Percentiles rank a stretch among this genome's conserved stretches.
phyloP scores from a whole-genome alignment of 2,113 vertebrate genomes.

The Trematomus loennbergii region DNA sequence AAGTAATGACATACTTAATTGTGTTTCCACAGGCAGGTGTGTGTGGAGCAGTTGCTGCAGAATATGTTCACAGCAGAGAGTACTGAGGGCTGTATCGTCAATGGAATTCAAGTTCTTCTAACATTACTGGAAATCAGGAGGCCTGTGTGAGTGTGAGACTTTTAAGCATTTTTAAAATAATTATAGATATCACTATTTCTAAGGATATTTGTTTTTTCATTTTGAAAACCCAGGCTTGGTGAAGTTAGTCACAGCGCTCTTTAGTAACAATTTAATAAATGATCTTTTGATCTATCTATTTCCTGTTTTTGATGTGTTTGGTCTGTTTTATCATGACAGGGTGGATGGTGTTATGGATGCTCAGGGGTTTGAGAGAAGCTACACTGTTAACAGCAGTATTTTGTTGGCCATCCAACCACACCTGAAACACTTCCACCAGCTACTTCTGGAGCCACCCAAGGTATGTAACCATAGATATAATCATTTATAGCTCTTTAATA shows the following conservation, averaged over 20 bases:
- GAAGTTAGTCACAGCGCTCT: not conserved
- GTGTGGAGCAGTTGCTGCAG: constrained; percentile 92
- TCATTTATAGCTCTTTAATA: not conserved
- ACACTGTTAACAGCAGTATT: constrained; percentile 90
- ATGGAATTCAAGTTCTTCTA: constrained; percentile 94
- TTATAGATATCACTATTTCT: not conserved
- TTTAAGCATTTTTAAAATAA: not conserved
- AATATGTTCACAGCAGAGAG: constrained; percentile 93
- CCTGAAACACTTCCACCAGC: constrained; percentile 94
- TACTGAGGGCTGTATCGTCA: constrained; percentile 91
- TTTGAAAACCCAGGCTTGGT: not conserved
- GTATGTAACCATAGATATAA: constrained; percentile 75
- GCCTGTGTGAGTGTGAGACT: constrained; percentile 87
- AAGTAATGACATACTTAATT: not conserved
- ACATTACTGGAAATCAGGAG: constrained; percentile 93
- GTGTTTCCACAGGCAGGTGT: constrained; percentile 88
- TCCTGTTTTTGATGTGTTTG: constrained; percentile 24
- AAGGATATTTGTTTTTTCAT: not conserved
- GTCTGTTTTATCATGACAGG: constrained; percentile 70
- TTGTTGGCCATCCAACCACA: constrained; percentile 90
- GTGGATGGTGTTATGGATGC: constrained; percentile 83
- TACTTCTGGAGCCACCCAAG: constrained; percentile 95
- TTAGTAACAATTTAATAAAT: not conserved
- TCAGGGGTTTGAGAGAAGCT: constrained; percentile 84
- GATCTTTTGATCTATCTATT: not conserved